Evolutionary conservation across 1,140 invertebrate species (phyloP).

Genomic region (Melanaphis sacchari): DNA sequence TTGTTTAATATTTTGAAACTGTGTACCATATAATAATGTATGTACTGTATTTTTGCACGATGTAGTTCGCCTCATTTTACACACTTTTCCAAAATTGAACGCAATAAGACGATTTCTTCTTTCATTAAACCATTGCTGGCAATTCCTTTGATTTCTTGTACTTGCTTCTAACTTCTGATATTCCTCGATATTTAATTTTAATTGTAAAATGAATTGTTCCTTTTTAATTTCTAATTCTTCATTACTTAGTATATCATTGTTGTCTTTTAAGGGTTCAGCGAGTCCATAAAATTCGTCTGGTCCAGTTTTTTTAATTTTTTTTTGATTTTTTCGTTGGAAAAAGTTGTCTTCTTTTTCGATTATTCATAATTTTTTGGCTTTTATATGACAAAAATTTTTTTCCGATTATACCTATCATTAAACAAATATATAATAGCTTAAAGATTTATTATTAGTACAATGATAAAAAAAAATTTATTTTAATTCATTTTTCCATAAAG

Average conservation of each 20-base stretch:
- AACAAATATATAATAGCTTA: neutral
- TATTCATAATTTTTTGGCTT: neutral
- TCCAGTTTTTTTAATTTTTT: neutral
- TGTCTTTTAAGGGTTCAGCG: neutral
- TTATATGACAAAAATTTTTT: neutral
- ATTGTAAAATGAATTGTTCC: neutral
- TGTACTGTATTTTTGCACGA: slow-evolving; percentile 26
- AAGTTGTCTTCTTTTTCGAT: neutral
- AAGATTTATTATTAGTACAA: neutral
- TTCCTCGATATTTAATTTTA: neutral
- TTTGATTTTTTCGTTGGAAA: neutral
- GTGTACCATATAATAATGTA: slow-evolving; percentile 2
- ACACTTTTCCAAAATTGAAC: neutral
- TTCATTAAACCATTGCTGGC: slow-evolving; percentile 9
- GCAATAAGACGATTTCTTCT: slow-evolving; percentile 10
- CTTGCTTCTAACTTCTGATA: neutral
- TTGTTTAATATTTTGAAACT: slow-evolving; percentile 6
- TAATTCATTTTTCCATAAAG: neutral
- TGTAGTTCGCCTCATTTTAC: slow-evolving; percentile 14
- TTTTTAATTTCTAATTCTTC: neutral
- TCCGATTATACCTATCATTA: neutral
- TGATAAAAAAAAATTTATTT: neutral
- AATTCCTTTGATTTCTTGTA: neutral
- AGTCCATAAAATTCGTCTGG: slow-evolving; percentile 29
- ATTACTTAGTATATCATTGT: neutral